phyloP scores from a whole-genome alignment of 2,113 vertebrate genomes.

The Dromaius novaehollandiae region DNA sequence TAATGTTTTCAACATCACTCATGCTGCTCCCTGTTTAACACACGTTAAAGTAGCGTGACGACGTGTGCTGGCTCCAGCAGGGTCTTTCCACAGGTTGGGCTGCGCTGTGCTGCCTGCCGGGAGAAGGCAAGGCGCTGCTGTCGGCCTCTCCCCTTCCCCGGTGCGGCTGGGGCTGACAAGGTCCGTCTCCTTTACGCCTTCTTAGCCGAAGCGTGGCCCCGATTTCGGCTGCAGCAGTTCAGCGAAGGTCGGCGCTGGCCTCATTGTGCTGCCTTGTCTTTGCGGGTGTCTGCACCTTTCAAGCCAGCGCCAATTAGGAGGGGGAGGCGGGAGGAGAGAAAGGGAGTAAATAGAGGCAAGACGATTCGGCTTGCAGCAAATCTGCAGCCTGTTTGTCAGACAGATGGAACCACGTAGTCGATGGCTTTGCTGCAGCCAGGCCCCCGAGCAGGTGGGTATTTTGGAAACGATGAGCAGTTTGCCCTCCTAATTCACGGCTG shows the following conservation, averaged over 20 bases:
- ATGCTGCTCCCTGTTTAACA: not conserved
- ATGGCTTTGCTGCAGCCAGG: slow-evolving; percentile 52
- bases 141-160: not conserved
- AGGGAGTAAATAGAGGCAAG: slow-evolving; percentile 52
- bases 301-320: slow-evolving; percentile 44
- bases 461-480: slow-evolving; percentile 53
- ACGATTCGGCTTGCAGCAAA: slow-evolving; percentile 33
- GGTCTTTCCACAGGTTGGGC: not conserved
- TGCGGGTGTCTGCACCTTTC: slow-evolving; percentile 48
- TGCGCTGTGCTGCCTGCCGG: too few species aligned
- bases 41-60: not conserved
- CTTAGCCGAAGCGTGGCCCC: not conserved
- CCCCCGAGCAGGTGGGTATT: slow-evolving; percentile 61
- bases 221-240: slow-evolving; percentile 9
- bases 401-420: slow-evolving; percentile 56
- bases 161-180: not conserved
- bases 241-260: slow-evolving; percentile 23
- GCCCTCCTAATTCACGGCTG: not conserved
- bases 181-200: not conserved
- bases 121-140: not conserved
- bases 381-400: slow-evolving; percentile 23
- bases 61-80: not conserved
- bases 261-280: slow-evolving; percentile 47
- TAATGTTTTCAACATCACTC: not conserved
- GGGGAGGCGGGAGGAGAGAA: not conserved